Conservation (phyloP, 2,888 invertebrate genomes). For the Anorthoa munda region DNA sequence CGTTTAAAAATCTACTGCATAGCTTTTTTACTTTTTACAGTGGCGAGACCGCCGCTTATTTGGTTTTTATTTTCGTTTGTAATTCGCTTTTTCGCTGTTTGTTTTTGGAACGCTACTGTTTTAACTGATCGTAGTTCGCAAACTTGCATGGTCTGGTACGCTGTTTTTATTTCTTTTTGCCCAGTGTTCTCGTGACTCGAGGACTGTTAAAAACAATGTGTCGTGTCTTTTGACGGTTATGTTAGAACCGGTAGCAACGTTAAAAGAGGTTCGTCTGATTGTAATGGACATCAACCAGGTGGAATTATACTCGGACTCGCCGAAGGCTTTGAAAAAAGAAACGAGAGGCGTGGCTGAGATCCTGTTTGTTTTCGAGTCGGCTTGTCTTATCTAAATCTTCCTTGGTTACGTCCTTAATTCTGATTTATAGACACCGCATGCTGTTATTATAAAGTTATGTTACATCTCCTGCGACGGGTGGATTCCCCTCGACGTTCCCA, state of each 20-base stretch:
- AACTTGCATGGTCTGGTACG: constrained; percentile 79
- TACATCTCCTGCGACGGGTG: constrained; percentile 78
- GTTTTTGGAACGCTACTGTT: constrained; percentile 82
- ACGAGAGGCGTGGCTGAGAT: constrained; percentile 75
- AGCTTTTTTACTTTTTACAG: constrained; percentile 66
- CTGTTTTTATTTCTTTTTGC: constrained; percentile 75
- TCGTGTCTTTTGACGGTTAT: constrained; percentile 68
- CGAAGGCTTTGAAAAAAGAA: constrained; percentile 77
- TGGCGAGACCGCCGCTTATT: constrained; percentile 70
- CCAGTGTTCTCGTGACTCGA: constrained; percentile 76
- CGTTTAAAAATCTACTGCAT: constrained; percentile 69
- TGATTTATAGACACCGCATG: constrained; percentile 88
- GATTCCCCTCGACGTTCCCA: constrained; percentile 83
- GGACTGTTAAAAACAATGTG: constrained; percentile 50
- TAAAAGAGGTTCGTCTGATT: constrained; percentile 79
- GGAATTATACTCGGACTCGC: constrained; percentile 76
- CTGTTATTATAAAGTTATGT: constrained; percentile 85
- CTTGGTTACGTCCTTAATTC: constrained; percentile 85
- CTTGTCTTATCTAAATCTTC: constrained; percentile 82
- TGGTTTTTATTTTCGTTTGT: constrained; percentile 79
- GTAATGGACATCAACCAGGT: constrained; percentile 77
- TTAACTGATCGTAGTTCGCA: constrained; percentile 82
- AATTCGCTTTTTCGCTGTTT: constrained; percentile 73
- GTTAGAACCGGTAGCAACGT: constrained; percentile 80
- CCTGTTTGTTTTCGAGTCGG: constrained; percentile 88